phyloP scores from a whole-genome alignment of 2,797 vertebrate genomes.

The Pachyuromys duprasi region DNA sequence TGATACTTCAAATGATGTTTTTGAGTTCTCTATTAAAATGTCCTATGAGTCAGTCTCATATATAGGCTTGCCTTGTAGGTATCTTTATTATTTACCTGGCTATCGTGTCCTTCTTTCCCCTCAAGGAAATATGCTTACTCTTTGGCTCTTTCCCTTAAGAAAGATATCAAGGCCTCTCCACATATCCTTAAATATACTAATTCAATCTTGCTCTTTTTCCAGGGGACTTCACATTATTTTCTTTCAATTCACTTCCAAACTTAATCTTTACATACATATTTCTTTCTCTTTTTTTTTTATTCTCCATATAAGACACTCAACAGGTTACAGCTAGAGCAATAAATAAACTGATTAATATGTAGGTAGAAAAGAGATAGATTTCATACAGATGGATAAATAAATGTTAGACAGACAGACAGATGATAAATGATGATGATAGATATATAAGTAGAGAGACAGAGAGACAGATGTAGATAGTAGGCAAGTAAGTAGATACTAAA shows the following conservation, averaged over 20 bases:
- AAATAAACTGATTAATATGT: neutral
- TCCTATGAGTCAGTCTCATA: no score
- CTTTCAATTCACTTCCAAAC: neutral
- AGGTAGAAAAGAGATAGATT: neutral
- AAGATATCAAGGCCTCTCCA: neutral
- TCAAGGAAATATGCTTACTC: neutral
- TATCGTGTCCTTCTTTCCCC: no score
- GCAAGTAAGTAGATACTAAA: neutral
- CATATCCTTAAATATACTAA: neutral
- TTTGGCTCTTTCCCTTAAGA: neutral
- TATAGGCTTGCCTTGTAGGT: no score
- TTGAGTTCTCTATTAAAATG: no score
- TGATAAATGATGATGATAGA: neutral
- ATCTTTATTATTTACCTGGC: no score
- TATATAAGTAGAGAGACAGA: neutral
- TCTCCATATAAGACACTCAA: neutral
- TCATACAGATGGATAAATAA: no score
- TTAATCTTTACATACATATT: neutral
- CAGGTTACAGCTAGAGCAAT: neutral
- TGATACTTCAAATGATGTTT: no score
- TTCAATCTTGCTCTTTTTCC: neutral
- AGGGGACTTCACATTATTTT: neutral
- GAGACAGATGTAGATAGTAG: neutral
- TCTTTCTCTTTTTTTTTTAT: neutral
- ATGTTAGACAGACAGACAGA: no score